Evolutionary conservation across 1,140 invertebrate genomes (phyloP), one percentile per base, ranked within the genome.

Genomic region (Lordiphosa collinella): DNA sequence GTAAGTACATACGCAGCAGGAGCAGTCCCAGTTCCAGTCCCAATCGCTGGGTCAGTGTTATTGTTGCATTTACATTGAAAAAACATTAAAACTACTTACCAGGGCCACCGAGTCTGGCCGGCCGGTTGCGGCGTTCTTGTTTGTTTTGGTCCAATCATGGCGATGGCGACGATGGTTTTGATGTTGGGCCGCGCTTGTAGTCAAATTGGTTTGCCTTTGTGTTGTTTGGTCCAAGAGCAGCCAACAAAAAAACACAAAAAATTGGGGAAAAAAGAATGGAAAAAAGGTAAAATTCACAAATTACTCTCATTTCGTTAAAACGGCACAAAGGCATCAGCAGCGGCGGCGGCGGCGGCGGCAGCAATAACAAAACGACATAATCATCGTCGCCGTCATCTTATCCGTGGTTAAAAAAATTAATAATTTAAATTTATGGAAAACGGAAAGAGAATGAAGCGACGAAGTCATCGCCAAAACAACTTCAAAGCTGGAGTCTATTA

Each of bases 361-460:
- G 61, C 69, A 74, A 74, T 80, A 80, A 80, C 78, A 82, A 82
- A 82, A 82, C 76, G 67, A 82, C 78, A 80, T 75, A 80, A 80
- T 80, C 76, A 82, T 84, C 76, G 78, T 76, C 78, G 63, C 67
- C 78, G 71, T 84, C 75, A 71, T 80, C 71, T 82, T 84, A 82
- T 82, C 67, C 67, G 71, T 84, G 78, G 76, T 75, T 82, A 41
- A 52, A 70, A 74, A 84, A 84, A 84, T 82, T 80, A 80, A 80
- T 80, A 82, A 80, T 80, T 82, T 71, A 82, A 80, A 80, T 82
- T 80, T 82, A 82, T 80, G 76, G 66, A 80, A 80, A 80, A 80
- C 66, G 61, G 75, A 80, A 76, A 80, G 72, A 80, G 76, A 75
- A 82, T 82, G 66, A 82, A 80, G 76, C 71, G 66, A 82, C 76